A percentile compares a stretch with the other conserved stretches of the same genome.
Evolutionary conservation across 2,888 invertebrate genomes (phyloP).

Genomic region (Drosophila kokeensis): DNA sequence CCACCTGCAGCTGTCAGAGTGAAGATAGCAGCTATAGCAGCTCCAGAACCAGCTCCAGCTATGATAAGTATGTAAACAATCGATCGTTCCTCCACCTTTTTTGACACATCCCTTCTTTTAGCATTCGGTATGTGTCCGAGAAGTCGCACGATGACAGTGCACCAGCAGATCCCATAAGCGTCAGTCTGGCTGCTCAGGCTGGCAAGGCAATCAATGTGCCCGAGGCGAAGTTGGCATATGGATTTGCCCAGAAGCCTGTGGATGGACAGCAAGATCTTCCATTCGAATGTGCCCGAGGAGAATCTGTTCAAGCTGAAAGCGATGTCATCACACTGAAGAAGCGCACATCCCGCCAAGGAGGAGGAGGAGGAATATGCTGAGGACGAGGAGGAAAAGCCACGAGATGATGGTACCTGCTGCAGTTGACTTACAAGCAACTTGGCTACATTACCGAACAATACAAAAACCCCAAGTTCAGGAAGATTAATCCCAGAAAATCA

Average conservation of each 20-base stretch:
- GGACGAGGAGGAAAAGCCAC: conserved; percentile 62
- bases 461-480: conserved; percentile 78
- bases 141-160: conserved; percentile 56
- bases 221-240: conserved; percentile 86
- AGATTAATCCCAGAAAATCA: conserved; percentile 33
- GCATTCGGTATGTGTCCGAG: conserved; percentile 53
- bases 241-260: conserved; percentile 85
- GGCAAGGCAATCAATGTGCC: conserved; percentile 84
- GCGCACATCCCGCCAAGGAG: conserved; percentile 51
- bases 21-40: conserved; percentile 55
- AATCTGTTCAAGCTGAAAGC: conserved; percentile 86
- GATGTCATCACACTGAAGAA: conserved; percentile 86
- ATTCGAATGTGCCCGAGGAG: conserved; percentile 86
- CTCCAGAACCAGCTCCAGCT: conserved; percentile 45
- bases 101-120: conserved; percentile 4
- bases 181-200: conserved; percentile 85
- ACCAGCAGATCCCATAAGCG: conserved; percentile 86
- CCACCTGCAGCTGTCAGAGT: conserved; percentile 62
- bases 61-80: conserved; percentile 52
- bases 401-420: conserved; percentile 63
- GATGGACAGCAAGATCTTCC: conserved; percentile 81
- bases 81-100: not conserved
- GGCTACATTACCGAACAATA: conserved; percentile 85
- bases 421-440: conserved; percentile 85
- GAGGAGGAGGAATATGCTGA: conserved; percentile 68